Evolutionary conservation across 2,888 invertebrate genomes (phyloP).

Genomic region (Napeogenes sylphis): DNA sequence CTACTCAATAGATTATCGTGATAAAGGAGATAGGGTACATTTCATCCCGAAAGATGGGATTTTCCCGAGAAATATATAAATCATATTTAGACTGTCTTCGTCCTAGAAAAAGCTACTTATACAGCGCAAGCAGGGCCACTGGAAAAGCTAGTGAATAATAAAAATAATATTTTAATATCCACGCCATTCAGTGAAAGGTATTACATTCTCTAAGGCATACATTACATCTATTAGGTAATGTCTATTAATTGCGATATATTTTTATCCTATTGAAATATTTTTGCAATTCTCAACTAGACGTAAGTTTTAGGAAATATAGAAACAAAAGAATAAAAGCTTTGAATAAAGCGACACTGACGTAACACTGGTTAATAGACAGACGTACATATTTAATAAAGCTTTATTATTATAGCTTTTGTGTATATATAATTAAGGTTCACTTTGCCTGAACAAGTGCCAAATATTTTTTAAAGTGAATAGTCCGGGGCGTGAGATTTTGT

Average conservation of each 20-base stretch:
- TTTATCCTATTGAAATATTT: neutral
- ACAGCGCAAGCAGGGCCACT: too few species aligned
- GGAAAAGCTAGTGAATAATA: too few species aligned
- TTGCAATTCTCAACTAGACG: neutral
- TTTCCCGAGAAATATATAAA: too few species aligned
- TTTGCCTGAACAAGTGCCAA: slow-evolving; percentile 23
- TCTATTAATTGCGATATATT: neutral
- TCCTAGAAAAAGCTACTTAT: too few species aligned
- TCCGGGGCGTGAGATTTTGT: slow-evolving; percentile 21
- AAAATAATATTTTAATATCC: neutral
- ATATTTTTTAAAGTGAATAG: slow-evolving; percentile 18
- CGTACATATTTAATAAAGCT: neutral
- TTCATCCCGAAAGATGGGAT: too few species aligned
- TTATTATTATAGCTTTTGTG: neutral
- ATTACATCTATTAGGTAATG: neutral
- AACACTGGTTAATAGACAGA: slow-evolving; percentile 3
- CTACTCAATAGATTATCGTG: too few species aligned
- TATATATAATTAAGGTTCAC: slow-evolving; percentile 8
- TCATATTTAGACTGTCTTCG: too few species aligned
- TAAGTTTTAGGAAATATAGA: slow-evolving; percentile 2
- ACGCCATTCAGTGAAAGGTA: neutral
- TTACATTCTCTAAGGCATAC: neutral
- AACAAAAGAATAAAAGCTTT: slow-evolving; percentile 1
- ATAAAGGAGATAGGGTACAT: too few species aligned
- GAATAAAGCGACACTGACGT: slow-evolving; percentile 8